Base-by-base conservation (phyloP, 2,113 vertebrate species). In the Planiliza haematocheilus region DNA sequence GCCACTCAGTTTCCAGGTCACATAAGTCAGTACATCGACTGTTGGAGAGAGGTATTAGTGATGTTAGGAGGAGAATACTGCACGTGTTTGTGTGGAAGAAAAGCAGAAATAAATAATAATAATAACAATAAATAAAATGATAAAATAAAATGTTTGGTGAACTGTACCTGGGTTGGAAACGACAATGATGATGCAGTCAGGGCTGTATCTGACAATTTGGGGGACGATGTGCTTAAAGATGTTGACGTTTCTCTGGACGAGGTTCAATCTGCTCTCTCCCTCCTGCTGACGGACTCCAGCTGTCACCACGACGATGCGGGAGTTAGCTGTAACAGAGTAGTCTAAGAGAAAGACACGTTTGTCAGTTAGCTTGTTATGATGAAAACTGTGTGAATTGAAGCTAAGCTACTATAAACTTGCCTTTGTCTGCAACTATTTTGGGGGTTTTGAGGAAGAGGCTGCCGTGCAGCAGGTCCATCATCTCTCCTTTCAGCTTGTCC, bases 221-320 rank as follows among this genome's bases (percentile, higher is more conserved):
- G 98, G 98, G 79, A 99, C 81, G 24, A 99, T 98, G 87, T 96
- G 95, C 17, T 97, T 99, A 87, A 99, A 99, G 88, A 99, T 96
- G 16, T 96, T 96, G 52, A 99, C 96, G 0, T 99, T 99, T 62
- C 98, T 95, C 93, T 99, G 97, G 39, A 99, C 97, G 52, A 99
- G 92, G 85, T 99, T 98, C 52, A 99, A 93, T 0, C 97, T 93
- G 77, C 96, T 99, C 93, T 99, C 98, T 0, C 98, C 98, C 65
- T 99, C 97, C 83, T 99, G 98, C 90, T 99, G 98, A 21, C 98
- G 96, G 17, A 98, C 98, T 0, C 97, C 97, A 0, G 97, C 98
- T 0, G 97, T 98, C 21, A 99, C 94, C 65, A 99, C 94, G 65
- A 99, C 97, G 0, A 99, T 93, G 80, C 93, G 98, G 4, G 98